A percentile compares a stretch with the other conserved stretches of the same genome.
These are phyloP conservation scores for Drosophila picticornis DNA, from an alignment of 2,888 invertebrate species.

Conservation along the genomic window DNA sequence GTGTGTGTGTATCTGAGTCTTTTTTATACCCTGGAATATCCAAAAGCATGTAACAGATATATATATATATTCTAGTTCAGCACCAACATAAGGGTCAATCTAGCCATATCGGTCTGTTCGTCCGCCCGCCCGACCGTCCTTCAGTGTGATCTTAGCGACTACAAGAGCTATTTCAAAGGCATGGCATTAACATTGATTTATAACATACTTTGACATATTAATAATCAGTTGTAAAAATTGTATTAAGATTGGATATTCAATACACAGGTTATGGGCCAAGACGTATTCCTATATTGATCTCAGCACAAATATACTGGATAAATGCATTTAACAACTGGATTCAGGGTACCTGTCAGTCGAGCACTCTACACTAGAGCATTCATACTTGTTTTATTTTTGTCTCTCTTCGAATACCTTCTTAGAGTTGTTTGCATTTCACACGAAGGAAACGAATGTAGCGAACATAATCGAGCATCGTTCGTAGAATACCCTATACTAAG, in stretches of 20 bases:
- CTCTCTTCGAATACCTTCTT: constrained; percentile 27
- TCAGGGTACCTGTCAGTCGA: not conserved
- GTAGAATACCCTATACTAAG: not conserved
- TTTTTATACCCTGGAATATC: not conserved
- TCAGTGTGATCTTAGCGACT: too few species aligned
- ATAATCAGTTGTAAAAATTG: too few species aligned
- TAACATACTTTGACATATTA: not conserved
- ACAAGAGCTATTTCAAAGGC: not conserved
- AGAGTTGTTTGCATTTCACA: constrained; percentile 45
- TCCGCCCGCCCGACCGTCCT: not conserved
- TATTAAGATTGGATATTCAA: not conserved
- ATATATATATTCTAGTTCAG: not conserved
- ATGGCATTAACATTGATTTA: not conserved
- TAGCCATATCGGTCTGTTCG: not conserved
- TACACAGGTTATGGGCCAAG: not conserved
- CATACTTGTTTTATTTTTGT: not conserved
- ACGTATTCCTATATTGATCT: not conserved
- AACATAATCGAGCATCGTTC: not conserved
- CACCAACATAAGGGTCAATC: not conserved
- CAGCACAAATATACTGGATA: not conserved
- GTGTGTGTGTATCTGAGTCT: constrained; percentile 8
- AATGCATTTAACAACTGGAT: not conserved
- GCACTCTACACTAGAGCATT: not conserved
- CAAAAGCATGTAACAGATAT: not conserved
- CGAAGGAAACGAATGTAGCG: constrained; percentile 12